Base-by-base conservation (phyloP, 2,888 invertebrate genomes). In the Xanthia icteritia region DNA sequence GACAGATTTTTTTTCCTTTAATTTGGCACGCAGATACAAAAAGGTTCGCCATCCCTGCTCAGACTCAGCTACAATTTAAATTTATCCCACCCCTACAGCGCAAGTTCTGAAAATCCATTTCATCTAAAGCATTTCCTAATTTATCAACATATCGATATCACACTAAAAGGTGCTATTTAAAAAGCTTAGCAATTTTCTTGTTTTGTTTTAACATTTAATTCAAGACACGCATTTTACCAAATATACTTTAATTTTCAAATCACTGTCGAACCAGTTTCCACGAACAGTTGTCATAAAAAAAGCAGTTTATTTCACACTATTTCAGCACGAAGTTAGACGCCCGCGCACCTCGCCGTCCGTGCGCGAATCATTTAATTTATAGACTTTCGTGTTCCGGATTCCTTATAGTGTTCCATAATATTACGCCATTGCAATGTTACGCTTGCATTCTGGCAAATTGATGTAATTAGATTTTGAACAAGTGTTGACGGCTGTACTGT, bases 331-430 rank as follows among this genome's bases (percentile, higher is more conserved):
- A 39, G 64, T 68, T 39, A n/a, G 68, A 36, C 68, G 36, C 65
- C n/a, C 36, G 68, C 64, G 65, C 65, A 36, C 36, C 36, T 68
- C 36, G 36, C 68, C 68, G 76, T 80, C 82, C 86, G 87, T 86
- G 90, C 85, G 82, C 83, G 70, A 86, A 88, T 83, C 85, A 74
- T 84, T 84, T 77, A 82, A 87, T 89, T 87, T 84, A 84, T 81
- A 81, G 71, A 63, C 80, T 81, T 83, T 84, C 79, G 82, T 82
- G 77, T 89, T 90, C 87, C 89, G 89, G 85, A 88, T 89, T 87
- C 88, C 82, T 80, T 76, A 70, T 79, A 82, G 71, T 79, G 77
- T 90, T 89, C 86, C 82, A 86, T 89, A 90, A 89, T 88, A 85
- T 86, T 86, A 87, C 88, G 79, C 65, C 68, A 84, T 86, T 83